Conservation (phyloP, 1,140 invertebrate genomes). For the Drosophila quadrilineata region DNA sequence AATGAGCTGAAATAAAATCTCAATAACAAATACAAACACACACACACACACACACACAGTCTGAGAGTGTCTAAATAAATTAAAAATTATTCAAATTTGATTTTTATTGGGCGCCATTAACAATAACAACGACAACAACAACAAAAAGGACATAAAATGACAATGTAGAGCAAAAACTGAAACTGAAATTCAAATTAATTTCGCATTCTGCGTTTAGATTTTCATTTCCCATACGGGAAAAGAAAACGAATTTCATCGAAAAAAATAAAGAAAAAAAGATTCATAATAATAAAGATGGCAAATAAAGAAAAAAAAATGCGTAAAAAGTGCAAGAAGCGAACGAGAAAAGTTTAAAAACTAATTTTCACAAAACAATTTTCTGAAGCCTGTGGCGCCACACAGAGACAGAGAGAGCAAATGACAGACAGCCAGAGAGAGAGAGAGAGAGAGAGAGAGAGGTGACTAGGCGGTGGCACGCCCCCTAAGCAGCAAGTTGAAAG, state of each 20-base stretch:
- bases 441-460: too few species aligned
- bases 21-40: conserved; percentile 26
- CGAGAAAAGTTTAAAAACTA: conserved; percentile 73
- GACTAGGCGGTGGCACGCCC: too few species aligned
- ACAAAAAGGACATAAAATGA: conserved; percentile 34
- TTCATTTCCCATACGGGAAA: conserved; percentile 44
- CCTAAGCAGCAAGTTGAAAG: not conserved
- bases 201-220: conserved; percentile 62
- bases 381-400: conserved; percentile 50
- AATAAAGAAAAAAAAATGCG: conserved; percentile 21
- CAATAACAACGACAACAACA: too few species aligned
- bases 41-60: not conserved
- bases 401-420: too few species aligned
- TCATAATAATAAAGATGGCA: not conserved
- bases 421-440: too few species aligned
- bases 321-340: conserved; percentile 48
- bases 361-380: conserved; percentile 79
- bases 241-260: conserved; percentile 2
- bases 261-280: conserved; percentile 7
- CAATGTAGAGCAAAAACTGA: conserved; percentile 27
- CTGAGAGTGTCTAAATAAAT: conserved; percentile 64
- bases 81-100: conserved; percentile 77
- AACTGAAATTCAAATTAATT: conserved; percentile 74
- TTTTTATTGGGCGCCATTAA: conserved; percentile 63
- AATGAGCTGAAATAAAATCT: conserved; percentile 17